These are phyloP conservation scores for Grantiella picta DNA, from an alignment of 2,113 vertebrate species.

Conservation along the genomic window DNA sequence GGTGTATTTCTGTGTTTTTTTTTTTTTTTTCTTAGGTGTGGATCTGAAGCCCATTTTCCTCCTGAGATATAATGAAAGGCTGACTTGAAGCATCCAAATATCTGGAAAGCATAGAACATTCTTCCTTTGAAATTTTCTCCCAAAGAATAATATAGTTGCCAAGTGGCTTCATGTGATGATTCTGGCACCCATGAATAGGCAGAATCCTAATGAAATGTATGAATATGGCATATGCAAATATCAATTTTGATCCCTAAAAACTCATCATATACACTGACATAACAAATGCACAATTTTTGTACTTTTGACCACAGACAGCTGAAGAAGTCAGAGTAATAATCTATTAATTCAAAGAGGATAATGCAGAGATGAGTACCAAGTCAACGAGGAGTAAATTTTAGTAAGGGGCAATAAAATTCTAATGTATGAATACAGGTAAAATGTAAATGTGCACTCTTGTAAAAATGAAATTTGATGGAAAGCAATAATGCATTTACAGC, in stretches of 20 bases:
- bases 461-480: background rate
- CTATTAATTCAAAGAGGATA: background rate
- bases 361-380: background rate
- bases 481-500: background rate
- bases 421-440: background rate
- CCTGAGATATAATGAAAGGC: background rate
- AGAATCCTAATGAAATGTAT: background rate
- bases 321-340: background rate
- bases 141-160: background rate
- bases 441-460: background rate
- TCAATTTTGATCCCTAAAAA: background rate
- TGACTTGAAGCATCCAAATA: background rate
- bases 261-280: background rate
- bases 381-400: background rate
- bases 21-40: background rate
- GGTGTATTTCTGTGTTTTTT: accelerated
- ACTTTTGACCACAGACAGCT: background rate
- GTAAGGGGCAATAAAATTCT: background rate
- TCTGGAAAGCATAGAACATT: background rate
- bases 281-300: background rate
- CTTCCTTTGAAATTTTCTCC: background rate
- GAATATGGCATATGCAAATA: background rate
- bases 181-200: background rate
- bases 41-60: background rate
- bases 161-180: background rate